Evolutionary conservation across 2,888 invertebrate genomes (phyloP).

Genomic region (Fragum whitleyi): DNA sequence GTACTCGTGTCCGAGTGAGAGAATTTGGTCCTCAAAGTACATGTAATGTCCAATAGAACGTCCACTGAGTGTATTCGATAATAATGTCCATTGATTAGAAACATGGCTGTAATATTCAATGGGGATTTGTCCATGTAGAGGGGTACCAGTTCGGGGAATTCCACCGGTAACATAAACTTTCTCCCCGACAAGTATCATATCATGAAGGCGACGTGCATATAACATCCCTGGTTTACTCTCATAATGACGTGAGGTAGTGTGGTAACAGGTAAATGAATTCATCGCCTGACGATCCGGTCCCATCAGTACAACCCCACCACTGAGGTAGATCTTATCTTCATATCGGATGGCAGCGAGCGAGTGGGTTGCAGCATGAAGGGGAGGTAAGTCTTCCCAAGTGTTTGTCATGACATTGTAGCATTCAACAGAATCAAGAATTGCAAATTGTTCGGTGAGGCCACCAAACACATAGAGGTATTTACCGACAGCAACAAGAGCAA

Average conservation of each 20-base stretch:
- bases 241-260: constrained; percentile 78
- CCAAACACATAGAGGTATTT: constrained; percentile 82
- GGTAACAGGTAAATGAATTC: constrained; percentile 78
- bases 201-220: constrained; percentile 83
- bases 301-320: constrained; percentile 82
- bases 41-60: constrained; percentile 84
- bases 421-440: constrained; percentile 83
- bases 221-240: constrained; percentile 81
- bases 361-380: constrained; percentile 81
- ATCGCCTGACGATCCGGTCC: constrained; percentile 81
- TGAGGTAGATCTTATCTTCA: constrained; percentile 80
- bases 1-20: constrained; percentile 84
- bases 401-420: constrained; percentile 82
- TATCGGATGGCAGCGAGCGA: constrained; percentile 79
- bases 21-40: constrained; percentile 77
- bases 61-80: constrained; percentile 83
- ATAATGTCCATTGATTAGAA: constrained; percentile 83
- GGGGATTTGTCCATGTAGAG: constrained; percentile 83
- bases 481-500: constrained; percentile 79
- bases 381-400: constrained; percentile 81
- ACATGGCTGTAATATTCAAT: constrained; percentile 81
- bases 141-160: constrained; percentile 81
- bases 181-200: constrained; percentile 79
- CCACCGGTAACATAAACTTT: constrained; percentile 83
- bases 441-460: constrained; percentile 82